A percentile compares a stretch with the other conserved stretches of the same genome.
phyloP scores from a whole-genome alignment of 1,140 invertebrate genomes.

The Heliothis subflexa region DNA sequence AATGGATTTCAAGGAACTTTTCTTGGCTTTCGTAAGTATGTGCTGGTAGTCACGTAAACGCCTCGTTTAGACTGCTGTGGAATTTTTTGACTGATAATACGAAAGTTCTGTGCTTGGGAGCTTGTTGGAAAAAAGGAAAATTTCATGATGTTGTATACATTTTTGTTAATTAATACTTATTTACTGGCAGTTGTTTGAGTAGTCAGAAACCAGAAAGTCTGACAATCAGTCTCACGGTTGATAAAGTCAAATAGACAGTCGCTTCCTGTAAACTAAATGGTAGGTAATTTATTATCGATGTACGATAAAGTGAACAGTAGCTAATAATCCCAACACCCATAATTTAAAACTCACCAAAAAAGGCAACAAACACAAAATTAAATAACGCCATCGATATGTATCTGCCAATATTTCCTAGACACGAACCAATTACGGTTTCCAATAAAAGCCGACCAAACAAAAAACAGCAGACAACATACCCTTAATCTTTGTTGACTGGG shows the following conservation, averaged over 20 bases:
- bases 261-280: too few relatives aligned
- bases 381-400: slow-evolving; percentile 35
- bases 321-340: not conserved
- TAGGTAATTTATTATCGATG: too few relatives aligned
- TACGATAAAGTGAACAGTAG: not conserved
- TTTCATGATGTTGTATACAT: too few relatives aligned
- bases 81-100: too few relatives aligned
- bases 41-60: slow-evolving; percentile 28
- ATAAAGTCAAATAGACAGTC: too few relatives aligned
- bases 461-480: slow-evolving; percentile 46
- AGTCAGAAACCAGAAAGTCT: too few relatives aligned
- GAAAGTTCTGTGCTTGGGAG: too few relatives aligned
- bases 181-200: too few relatives aligned
- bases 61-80: slow-evolving; percentile 8
- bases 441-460: slow-evolving; percentile 53
- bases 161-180: too few relatives aligned
- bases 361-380: slow-evolving; percentile 16
- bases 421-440: slow-evolving; percentile 51
- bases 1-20: slow-evolving; percentile 43
- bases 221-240: too few relatives aligned
- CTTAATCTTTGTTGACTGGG: slow-evolving; percentile 56
- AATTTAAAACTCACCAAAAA: slow-evolving; percentile 12
- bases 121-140: too few relatives aligned
- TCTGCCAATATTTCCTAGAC: slow-evolving; percentile 49
- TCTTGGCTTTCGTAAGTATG: slow-evolving; percentile 6